Base-by-base conservation (phyloP, 2,888 invertebrate genomes). In the Oscheius onirici region DNA sequence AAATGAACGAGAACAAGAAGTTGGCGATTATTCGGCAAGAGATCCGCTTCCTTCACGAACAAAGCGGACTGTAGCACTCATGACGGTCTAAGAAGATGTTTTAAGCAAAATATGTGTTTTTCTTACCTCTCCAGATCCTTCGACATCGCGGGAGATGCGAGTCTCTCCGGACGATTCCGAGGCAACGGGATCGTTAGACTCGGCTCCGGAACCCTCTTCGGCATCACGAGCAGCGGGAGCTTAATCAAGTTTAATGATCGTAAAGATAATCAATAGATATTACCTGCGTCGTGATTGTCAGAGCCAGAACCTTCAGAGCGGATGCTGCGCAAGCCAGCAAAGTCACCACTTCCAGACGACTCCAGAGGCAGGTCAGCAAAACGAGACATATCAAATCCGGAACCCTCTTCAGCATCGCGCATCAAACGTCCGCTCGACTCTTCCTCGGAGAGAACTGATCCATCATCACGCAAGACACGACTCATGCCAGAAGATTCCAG, bases 81-180 rank as follows among this genome's bases (percentile, higher is more conserved):
- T 22, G 6, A 63, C n/a, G 20, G 17, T 22, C 24, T 55, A 11
- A 3, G 24, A 24, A 22, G 2, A 5, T 20, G 24, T 5, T 34
- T 55, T 11, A 24, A 55, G 22, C 28, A 24, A 13, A 10, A n/a
- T n/a, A n/a, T n/a, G n/a, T n/a, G 3, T 15, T 6, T 13, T 26
- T n/a, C 10, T 15, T 24, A 34, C 26, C 28, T 63, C 63, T 24
- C 63, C 63, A 49, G 63, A 63, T 3, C 63, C 63, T n/a, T 63
- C 63, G 24, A 20, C 41, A 1, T 58, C 58, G 41, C 58, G 58
- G 17, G 40, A 40, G 20, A 58, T 6, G 17, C 58, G 58, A 40
- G 58, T 41, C 13, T 58, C 20, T n/a, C 58, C 43, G 10, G 58
- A 58, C 6, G 41, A 40, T n/a, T 58, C 58, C n/a, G 13, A 17